Base-by-base conservation (phyloP, 2,888 invertebrate genomes). In the Drosophila algonquin region DNA sequence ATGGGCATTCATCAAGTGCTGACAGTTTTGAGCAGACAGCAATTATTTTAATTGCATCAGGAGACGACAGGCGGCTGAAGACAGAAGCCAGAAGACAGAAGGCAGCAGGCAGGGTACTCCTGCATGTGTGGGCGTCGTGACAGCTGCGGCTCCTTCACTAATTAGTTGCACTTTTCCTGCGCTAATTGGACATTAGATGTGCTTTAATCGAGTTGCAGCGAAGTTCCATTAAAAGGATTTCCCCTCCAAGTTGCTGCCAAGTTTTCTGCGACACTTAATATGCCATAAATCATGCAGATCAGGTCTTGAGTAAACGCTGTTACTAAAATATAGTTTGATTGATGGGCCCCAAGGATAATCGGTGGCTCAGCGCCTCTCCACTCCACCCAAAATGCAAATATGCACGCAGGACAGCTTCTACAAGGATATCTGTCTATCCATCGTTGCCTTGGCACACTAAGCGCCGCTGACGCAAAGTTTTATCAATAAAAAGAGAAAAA, bases 401-500 rank as follows among this genome's bases (percentile, higher is more conserved):
- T 46, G 69, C 30, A 10, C 12, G 35, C 12, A 58, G 55, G 51
- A 56, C 73, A 54, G 73, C 55, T 52, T 48, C 35, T 51, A 12
- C 52, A 53, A 69, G 69, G 56, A 68, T 67, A 16, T 24, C 24
- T 24, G 0, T 18, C 40, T 24, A 0, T 18, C 40, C 5, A 0
- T 18, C 40, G 55, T 52, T 70, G 63, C 87, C 82, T 82, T 88
- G 87, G 81, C 84, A 67, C 56, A 59, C 47, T 75, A 62, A 61
- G 12, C 35, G 12, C 70, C 60, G 51, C 45, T 57, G 61, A 44
- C 53, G 50, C 48, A 88, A 82, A 88, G 82, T 82, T 82, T 88
- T 82, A 86, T 82, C 82, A 82, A 82, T 86, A 82, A 88, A 82
- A 80, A 82, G 5, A 24, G 2, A 5, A 24, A 24, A 24, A 24